A percentile compares a stretch with the other conserved stretches of the same genome.
Conservation (phyloP, 92 coral and sea anemone species). For the Phenganax stokvisi region DNA sequence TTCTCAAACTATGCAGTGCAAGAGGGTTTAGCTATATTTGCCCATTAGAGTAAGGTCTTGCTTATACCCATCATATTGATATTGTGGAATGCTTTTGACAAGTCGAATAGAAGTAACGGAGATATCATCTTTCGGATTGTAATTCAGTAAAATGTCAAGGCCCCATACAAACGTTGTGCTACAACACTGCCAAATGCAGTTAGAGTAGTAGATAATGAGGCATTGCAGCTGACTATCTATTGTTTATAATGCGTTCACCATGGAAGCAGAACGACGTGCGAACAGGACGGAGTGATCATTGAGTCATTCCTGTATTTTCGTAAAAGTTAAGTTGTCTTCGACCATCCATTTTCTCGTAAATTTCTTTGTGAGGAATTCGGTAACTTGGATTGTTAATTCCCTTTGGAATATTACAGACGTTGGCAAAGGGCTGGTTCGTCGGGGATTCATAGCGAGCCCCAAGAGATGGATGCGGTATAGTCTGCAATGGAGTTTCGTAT, state of each 20-base stretch:
- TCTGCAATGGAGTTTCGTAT: background rate
- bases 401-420: background rate
- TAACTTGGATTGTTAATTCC: background rate
- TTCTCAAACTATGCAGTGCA: too few species aligned
- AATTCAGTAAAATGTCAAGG: too few species aligned
- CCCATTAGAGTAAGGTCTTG: too few species aligned
- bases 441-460: background rate
- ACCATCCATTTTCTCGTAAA: background rate
- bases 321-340: background rate
- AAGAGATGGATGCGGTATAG: background rate
- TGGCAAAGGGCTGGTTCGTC: background rate
- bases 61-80: too few species aligned
- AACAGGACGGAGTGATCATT: background rate
- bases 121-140: too few species aligned
- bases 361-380: background rate
- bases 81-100: too few species aligned
- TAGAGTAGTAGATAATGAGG: too few species aligned
- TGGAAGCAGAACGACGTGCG: background rate
- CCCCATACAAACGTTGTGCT: too few species aligned
- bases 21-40: too few species aligned
- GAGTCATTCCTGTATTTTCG: slow-evolving; percentile 14
- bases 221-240: background rate
- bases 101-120: too few species aligned
- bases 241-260: background rate
- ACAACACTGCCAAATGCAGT: too few species aligned